A percentile compares a stretch with the other conserved stretches of the same genome.
Evolutionary conservation across 2,113 vertebrate genomes (phyloP).

Genomic region (Xiphorhynchus elegans): DNA sequence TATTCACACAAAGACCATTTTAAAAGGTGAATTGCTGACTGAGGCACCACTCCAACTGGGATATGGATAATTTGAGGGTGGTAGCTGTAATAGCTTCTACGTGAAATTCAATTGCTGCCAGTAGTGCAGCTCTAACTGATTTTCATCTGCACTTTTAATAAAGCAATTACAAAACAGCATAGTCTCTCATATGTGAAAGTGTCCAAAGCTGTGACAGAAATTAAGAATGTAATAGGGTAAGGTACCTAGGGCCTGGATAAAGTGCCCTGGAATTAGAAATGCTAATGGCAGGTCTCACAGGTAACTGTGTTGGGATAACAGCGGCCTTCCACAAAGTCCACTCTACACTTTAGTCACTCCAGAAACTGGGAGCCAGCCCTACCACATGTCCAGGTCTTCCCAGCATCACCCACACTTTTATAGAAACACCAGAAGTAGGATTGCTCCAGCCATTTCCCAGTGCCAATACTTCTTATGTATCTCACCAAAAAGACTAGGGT

Average conservation of each 20-base stretch:
- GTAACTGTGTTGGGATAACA: neutral
- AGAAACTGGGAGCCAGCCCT: neutral
- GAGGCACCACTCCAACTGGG: slow-evolving; percentile 12
- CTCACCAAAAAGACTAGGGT: neutral
- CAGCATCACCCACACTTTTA: neutral
- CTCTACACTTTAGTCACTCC: neutral
- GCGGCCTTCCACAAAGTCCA: neutral
- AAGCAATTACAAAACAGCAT: neutral
- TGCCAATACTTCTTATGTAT: rapidly evolving
- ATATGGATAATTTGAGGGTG: slow-evolving; percentile 24
- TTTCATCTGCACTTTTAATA: slow-evolving; percentile 25
- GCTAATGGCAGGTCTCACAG: neutral
- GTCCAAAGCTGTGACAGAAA: slow-evolving; percentile 4
- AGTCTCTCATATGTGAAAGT: neutral
- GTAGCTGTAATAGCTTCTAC: slow-evolving; percentile 32
- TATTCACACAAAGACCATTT: slow-evolving; percentile 23
- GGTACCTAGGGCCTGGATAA: neutral
- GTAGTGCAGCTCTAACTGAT: slow-evolving; percentile 5
- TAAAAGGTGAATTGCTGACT: slow-evolving; percentile 46
- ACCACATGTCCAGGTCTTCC: neutral
- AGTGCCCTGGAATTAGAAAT: slow-evolving; percentile 1
- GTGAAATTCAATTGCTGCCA: slow-evolving; percentile 34
- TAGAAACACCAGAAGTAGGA: neutral
- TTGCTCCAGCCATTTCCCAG: neutral
- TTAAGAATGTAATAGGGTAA: neutral